A percentile compares a stretch with the other conserved stretches of the same genome.
These are phyloP conservation scores for Genyomyrus donnyi DNA, from an alignment of 2,113 vertebrate genomes.

Conservation along the genomic window DNA sequence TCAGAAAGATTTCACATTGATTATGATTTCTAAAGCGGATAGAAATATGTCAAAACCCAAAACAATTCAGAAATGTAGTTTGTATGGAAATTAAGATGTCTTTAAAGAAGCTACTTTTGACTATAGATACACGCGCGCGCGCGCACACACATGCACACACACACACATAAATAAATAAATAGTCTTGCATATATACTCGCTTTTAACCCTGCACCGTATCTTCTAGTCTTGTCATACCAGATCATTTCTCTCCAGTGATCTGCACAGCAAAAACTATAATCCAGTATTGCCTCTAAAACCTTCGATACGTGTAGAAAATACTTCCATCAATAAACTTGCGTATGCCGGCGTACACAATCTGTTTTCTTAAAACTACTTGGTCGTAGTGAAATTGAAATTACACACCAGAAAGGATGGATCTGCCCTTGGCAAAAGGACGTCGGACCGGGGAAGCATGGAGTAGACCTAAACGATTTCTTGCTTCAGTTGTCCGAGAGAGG, in stretches of 20 bases:
- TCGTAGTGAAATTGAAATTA: not conserved
- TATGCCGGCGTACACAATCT: not conserved
- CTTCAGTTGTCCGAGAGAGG: not conserved
- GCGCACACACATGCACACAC: not conserved
- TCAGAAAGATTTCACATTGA: not conserved
- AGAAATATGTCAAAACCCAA: not conserved
- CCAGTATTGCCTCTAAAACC: not conserved
- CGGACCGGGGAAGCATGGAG: not conserved
- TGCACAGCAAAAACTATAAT: not conserved
- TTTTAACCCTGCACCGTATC: not conserved
- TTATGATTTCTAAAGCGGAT: not conserved
- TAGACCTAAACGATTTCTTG: not conserved
- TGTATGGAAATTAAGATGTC: not conserved
- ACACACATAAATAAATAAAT: not conserved
- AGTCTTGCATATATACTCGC: not conserved
- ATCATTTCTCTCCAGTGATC: not conserved
- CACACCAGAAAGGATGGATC: not conserved
- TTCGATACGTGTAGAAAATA: not conserved
- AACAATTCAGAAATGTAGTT: not conserved
- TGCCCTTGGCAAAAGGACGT: conserved; percentile 1
- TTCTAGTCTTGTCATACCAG: not conserved
- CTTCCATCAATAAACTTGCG: not conserved
- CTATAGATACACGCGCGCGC: not conserved
- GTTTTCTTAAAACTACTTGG: not conserved
- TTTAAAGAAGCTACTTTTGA: not conserved